Evolutionary conservation across 2,797 vertebrate genomes (phyloP).

Genomic region (Phyllotis vaccarum): DNA sequence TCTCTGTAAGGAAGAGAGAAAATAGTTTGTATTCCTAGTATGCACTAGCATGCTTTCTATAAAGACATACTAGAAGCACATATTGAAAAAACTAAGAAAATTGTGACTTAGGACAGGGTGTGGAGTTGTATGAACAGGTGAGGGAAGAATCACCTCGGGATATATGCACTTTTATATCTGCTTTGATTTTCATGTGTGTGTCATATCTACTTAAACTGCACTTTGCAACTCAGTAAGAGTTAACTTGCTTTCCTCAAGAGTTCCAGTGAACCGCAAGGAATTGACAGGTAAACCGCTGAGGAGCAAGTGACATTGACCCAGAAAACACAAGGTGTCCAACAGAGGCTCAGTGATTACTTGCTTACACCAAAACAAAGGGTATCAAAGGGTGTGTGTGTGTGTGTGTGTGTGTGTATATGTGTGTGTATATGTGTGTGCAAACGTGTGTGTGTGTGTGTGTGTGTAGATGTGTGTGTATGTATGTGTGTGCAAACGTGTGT

Average conservation of each 20-base stretch:
- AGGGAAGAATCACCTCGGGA: neutral
- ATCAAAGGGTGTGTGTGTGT: neutral
- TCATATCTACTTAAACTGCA: neutral
- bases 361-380: neutral
- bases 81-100: neutral
- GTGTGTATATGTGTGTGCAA: too few relatives aligned
- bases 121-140: neutral
- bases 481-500: neutral
- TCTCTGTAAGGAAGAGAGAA: too few relatives aligned
- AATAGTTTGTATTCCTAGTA: neutral
- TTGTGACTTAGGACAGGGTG: neutral
- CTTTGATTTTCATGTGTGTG: neutral
- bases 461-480: neutral
- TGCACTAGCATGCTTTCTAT: neutral
- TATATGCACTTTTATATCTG: neutral
- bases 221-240: neutral
- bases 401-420: too few relatives aligned
- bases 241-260: conserved; percentile 28
- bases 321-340: neutral
- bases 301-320: neutral
- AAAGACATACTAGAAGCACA: neutral
- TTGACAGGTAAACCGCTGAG: neutral
- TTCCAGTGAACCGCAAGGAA: neutral
- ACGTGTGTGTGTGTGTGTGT: too few relatives aligned
- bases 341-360: neutral